These are phyloP conservation scores for Phrynocephalus versicolor DNA, from an alignment of 2,113 vertebrate genomes.

Conservation along the genomic window DNA sequence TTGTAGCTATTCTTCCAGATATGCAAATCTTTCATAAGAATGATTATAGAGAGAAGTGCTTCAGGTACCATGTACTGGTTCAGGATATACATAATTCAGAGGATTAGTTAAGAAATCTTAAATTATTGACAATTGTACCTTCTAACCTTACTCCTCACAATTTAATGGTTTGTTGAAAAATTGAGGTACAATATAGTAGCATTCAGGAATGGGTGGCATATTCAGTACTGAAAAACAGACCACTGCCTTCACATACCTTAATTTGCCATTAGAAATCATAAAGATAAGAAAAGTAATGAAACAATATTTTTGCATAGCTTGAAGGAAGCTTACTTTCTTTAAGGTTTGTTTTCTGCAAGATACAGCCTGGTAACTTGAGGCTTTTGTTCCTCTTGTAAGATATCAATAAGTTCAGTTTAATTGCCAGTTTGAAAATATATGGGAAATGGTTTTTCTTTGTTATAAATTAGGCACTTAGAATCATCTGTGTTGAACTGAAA, in stretches of 20 bases:
- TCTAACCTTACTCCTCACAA: slow-evolving; percentile 12
- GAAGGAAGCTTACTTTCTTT: not conserved
- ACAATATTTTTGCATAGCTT: not conserved
- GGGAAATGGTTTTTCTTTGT: too few species aligned
- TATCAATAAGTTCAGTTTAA: too few species aligned
- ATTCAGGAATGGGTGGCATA: not conserved
- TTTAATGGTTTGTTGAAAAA: not conserved
- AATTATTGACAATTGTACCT: slow-evolving; percentile 20
- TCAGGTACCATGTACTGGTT: not conserved
- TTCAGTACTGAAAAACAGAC: not conserved
- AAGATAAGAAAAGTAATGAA: not conserved
- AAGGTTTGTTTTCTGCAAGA: not conserved
- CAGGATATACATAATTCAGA: not conserved
- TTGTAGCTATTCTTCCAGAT: not conserved
- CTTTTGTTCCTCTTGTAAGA: too few species aligned
- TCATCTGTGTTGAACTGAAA: too few species aligned
- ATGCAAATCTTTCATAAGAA: not conserved
- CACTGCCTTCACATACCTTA: not conserved
- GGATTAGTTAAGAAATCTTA: slow-evolving; percentile 11
- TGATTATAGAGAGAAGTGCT: rapidly evolving
- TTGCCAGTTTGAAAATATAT: too few species aligned
- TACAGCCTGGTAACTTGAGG: too few species aligned
- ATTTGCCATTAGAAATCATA: not conserved
- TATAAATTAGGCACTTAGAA: too few species aligned
- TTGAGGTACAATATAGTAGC: not conserved